A percentile compares a stretch with the other conserved stretches of the same genome.
Conservation (phyloP, 2,888 invertebrate species). For the Boloria selene region DNA sequence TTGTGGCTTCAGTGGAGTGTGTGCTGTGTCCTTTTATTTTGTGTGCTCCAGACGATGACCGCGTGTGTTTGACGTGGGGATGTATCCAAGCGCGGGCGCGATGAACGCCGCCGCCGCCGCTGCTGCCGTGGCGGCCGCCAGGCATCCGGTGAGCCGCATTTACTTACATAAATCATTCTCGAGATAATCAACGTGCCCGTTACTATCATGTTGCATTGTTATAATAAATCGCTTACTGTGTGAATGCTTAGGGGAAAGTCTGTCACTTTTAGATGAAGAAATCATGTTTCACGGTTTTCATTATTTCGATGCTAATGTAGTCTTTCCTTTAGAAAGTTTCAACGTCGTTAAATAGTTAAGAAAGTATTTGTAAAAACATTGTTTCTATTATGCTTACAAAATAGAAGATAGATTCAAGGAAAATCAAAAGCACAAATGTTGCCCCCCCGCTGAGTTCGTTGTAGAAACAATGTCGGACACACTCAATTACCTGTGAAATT, state of each 20-base stretch:
- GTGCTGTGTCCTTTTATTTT: slow-evolving; percentile 66
- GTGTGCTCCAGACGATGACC: slow-evolving; percentile 69
- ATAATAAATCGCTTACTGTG: slow-evolving; percentile 41
- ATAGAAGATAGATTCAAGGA: slow-evolving; percentile 48
- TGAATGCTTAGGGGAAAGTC: slow-evolving; percentile 43
- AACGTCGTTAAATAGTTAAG: not conserved
- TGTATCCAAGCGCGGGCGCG: slow-evolving; percentile 92
- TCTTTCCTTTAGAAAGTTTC: not conserved
- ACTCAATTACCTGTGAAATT: slow-evolving; percentile 76
- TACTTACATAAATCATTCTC: slow-evolving; percentile 44
- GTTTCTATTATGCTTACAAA: slow-evolving; percentile 9
- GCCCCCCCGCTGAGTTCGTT: slow-evolving; percentile 48
- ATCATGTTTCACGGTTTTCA: slow-evolving; percentile 23
- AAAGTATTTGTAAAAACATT: not conserved
- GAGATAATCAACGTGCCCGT: slow-evolving; percentile 39
- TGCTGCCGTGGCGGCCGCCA: slow-evolving; percentile 91
- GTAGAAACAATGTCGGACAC: slow-evolving; percentile 56
- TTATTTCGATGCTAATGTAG: slow-evolving; percentile 20
- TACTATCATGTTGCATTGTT: slow-evolving; percentile 39
- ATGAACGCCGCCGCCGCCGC: slow-evolving; percentile 94
- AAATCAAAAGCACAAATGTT: slow-evolving; percentile 50
- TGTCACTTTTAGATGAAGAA: slow-evolving; percentile 19
- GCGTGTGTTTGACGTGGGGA: slow-evolving; percentile 83
- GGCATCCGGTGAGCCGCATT: slow-evolving; percentile 89
- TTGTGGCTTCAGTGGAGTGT: slow-evolving; percentile 72